Conservation (phyloP, 2,797 vertebrate species). For the Antrozous pallidus region DNA sequence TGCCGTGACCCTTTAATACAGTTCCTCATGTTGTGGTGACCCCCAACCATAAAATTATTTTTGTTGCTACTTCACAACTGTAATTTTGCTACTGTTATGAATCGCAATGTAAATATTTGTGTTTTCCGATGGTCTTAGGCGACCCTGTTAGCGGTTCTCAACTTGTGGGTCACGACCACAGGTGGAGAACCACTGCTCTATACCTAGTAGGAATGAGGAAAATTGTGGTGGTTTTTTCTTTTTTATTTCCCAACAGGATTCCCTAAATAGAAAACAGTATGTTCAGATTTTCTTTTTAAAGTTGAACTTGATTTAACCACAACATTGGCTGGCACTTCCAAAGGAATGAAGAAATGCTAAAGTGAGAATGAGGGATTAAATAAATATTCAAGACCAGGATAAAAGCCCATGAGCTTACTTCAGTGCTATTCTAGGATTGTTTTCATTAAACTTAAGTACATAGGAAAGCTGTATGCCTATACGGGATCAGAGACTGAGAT, state of each 20-base stretch:
- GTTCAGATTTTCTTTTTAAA: not conserved
- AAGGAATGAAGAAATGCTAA: constrained; percentile 42
- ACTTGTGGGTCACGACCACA: no score
- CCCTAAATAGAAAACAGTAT: constrained; percentile 61
- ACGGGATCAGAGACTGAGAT: constrained; percentile 61
- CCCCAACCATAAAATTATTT: no score
- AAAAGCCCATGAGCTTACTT: constrained; percentile 68
- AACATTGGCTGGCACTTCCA: constrained; percentile 57
- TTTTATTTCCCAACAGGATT: not conserved
- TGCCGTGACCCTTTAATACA: no score
- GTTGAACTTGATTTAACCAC: constrained; percentile 74
- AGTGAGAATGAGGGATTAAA: constrained; percentile 67
- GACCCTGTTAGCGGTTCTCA: no score
- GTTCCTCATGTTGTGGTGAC: no score
- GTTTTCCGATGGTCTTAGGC: no score
- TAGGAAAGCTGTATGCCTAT: constrained; percentile 57
- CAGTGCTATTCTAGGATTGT: constrained; percentile 37
- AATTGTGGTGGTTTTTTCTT: not conserved
- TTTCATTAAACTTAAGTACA: constrained; percentile 69
- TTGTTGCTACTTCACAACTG: no score
- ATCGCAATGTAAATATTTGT: no score
- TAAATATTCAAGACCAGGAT: constrained; percentile 64
- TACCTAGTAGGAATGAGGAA: constrained; percentile 23
- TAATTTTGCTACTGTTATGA: no score
- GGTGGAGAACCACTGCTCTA: no score